phyloP scores from a whole-genome alignment of 2,797 vertebrate genomes.

The Enteromius mattozi region DNA sequence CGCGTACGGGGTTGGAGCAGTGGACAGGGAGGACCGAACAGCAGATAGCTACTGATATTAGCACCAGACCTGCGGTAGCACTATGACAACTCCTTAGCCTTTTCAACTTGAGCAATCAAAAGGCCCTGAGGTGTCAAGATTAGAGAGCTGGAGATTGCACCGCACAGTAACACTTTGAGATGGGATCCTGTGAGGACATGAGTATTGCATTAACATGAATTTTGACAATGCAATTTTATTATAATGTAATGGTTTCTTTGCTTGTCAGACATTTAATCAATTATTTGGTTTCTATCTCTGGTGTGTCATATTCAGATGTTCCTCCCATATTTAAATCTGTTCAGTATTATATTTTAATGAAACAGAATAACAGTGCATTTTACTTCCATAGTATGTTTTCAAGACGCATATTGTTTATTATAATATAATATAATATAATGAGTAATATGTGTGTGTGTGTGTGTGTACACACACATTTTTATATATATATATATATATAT shows the following conservation, averaged over 20 bases:
- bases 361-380: background rate
- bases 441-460: too few species aligned
- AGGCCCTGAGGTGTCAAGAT: conserved; percentile 47
- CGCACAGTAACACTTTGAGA: background rate
- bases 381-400: background rate
- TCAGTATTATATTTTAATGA: background rate
- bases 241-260: background rate
- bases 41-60: conserved; percentile 65
- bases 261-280: background rate
- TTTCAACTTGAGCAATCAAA: conserved; percentile 50
- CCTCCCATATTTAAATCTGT: background rate
- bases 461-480: too few species aligned
- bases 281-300: background rate
- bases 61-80: conserved; percentile 56
- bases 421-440: too few species aligned
- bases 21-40: conserved; percentile 54
- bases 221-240: background rate
- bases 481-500: too few species aligned
- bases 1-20: conserved; percentile 48
- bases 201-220: background rate
- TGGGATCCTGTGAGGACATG: background rate
- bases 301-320: background rate
- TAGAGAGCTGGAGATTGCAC: conserved; percentile 25
- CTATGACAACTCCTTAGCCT: conserved; percentile 50
- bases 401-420: background rate